These are phyloP conservation scores for Steatocranus sp. DNA, from an alignment of 2,797 vertebrate species.

Conservation along the genomic window DNA sequence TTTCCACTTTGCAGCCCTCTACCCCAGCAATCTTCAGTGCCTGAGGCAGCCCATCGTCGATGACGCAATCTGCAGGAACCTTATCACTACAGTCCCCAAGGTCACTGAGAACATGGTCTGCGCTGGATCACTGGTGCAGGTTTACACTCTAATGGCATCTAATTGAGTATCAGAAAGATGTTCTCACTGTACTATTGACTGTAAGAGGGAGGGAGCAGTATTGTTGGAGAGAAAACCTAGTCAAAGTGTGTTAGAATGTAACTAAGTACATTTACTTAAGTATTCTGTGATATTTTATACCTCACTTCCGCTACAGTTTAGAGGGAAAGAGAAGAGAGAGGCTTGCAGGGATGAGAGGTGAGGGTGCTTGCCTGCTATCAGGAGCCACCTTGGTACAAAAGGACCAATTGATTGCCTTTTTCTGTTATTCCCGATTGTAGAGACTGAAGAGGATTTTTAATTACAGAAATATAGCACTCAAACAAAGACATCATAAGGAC, in stretches of 20 bases:
- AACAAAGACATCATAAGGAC: background rate
- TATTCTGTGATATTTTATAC: background rate
- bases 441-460: background rate
- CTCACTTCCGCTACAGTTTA: background rate
- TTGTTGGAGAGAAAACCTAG: background rate
- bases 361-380: background rate
- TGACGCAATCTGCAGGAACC: conserved; percentile 55
- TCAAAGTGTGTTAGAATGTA: background rate
- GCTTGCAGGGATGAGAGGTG: background rate
- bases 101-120: conserved; percentile 71
- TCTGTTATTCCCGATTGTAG: background rate
- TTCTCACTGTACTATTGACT: background rate
- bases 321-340: background rate
- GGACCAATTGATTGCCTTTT: background rate
- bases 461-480: background rate
- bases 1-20: conserved; percentile 29
- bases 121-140: conserved; percentile 37
- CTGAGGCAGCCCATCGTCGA: conserved; percentile 71
- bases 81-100: background rate
- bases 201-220: background rate
- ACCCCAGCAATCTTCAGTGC: conserved; percentile 62
- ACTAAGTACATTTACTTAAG: background rate
- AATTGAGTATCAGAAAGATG: background rate
- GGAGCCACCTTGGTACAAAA: background rate
- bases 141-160: background rate